phyloP scores from a whole-genome alignment of 2,113 vertebrate genomes.

The Nannospalax galili region DNA sequence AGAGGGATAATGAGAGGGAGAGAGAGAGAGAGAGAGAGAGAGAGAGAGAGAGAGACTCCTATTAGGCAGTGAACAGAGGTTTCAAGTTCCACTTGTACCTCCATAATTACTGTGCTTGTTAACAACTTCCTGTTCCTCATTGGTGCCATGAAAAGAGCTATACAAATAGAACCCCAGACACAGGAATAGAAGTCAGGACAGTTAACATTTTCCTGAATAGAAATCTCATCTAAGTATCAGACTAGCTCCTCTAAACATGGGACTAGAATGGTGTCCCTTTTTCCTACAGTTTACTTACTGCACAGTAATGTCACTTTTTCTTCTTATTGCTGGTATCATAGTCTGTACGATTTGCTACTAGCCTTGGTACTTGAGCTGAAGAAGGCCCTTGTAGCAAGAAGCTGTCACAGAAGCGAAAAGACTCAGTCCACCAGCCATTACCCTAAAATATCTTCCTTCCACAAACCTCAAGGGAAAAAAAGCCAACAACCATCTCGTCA shows the following conservation, averaged over 20 bases:
- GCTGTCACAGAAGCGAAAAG: not conserved
- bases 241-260: not conserved
- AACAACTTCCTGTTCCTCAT: not conserved
- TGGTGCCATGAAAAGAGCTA: not conserved
- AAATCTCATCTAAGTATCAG: not conserved
- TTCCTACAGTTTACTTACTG: fast-evolving
- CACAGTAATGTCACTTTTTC: not conserved
- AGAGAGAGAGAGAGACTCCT: not conserved
- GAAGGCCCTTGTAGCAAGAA: slow-evolving; percentile 9
- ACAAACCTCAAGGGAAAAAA: not conserved
- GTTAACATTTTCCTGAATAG: not conserved
- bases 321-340: not conserved
- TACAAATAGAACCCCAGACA: not conserved
- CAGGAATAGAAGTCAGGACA: too few relatives aligned
- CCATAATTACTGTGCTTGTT: not conserved
- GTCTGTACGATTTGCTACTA: not conserved
- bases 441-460: slow-evolving; percentile 9
- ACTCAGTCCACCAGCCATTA: not conserved
- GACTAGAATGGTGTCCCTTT: not conserved
- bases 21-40: not conserved
- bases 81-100: not conserved
- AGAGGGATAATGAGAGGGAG: not conserved
- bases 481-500: not conserved
- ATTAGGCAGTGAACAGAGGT: not conserved
- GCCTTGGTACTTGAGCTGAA: not conserved